Percentiles rank a stretch among this genome's conserved stretches.
Conservation (phyloP, 2,888 invertebrate species). For the Polydrusus pterygomalis region DNA sequence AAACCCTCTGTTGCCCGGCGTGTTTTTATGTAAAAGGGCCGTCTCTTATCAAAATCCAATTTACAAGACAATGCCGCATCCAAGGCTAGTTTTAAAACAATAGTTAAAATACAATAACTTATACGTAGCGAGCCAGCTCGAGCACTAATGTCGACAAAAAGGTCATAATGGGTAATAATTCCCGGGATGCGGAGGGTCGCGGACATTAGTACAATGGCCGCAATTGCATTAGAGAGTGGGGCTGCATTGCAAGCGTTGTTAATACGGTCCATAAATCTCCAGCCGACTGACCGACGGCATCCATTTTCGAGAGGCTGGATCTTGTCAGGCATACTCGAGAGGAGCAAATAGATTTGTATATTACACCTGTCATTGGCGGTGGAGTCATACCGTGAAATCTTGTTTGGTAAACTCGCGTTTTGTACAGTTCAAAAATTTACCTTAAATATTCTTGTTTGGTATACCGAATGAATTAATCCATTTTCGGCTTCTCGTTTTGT, state of each 20-base stretch:
- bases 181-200: constrained; percentile 63
- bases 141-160: constrained; percentile 59
- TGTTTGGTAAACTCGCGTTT: no score
- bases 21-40: not conserved
- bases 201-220: constrained; percentile 65
- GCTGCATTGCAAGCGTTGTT: constrained; percentile 64
- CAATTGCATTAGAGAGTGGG: constrained; percentile 65
- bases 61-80: constrained; percentile 24
- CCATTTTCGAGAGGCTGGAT: constrained; percentile 57
- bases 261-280: constrained; percentile 67
- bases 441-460: no score
- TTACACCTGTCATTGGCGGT: no score
- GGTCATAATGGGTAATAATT: constrained; percentile 64
- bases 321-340: constrained; percentile 18
- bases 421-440: no score
- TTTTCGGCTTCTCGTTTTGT: no score
- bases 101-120: constrained; percentile 57
- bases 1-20: not conserved
- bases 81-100: constrained; percentile 46
- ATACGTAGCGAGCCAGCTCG: constrained; percentile 25
- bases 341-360: constrained; percentile 20
- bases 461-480: no score
- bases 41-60: constrained; percentile 31
- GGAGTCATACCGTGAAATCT: no score
- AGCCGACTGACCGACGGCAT: constrained; percentile 64